These are phyloP conservation scores for Campodea augens DNA, from an alignment of 1,140 invertebrate genomes.

Conservation along the genomic window DNA sequence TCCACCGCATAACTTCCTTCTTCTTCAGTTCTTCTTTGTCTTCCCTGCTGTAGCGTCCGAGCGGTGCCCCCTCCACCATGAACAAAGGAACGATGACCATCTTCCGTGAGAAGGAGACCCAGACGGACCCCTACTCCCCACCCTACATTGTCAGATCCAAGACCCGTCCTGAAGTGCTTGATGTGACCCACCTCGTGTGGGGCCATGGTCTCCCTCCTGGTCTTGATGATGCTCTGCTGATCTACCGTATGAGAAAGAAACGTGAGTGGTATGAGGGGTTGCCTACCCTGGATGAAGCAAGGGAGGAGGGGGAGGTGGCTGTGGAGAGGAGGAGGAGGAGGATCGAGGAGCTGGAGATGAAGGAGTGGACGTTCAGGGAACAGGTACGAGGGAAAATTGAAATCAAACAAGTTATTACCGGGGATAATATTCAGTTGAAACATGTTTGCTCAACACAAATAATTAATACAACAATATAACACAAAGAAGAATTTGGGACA, in stretches of 20 bases:
- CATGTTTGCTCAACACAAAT: too few species aligned
- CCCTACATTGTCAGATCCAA: slow-evolving; percentile 30
- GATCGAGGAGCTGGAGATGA: slow-evolving; percentile 37
- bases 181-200: slow-evolving; percentile 38
- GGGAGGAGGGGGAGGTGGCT: too few species aligned
- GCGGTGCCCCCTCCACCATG: slow-evolving; percentile 18
- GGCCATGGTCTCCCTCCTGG: slow-evolving; percentile 41
- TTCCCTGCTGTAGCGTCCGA: too few species aligned
- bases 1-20: too few species aligned
- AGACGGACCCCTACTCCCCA: slow-evolving; percentile 56
- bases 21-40: too few species aligned
- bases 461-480: too few species aligned
- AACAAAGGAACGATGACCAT: slow-evolving; percentile 42
- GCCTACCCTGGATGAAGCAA: slow-evolving; percentile 27
- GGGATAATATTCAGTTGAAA: too few species aligned
- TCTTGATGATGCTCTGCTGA: slow-evolving; percentile 37
- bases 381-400: too few species aligned
- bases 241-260: slow-evolving; percentile 35
- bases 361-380: slow-evolving; percentile 44
- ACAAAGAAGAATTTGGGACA: too few species aligned
- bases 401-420: too few species aligned
- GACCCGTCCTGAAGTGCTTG: slow-evolving; percentile 36
- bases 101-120: slow-evolving; percentile 50
- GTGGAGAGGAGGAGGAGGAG: slow-evolving; percentile 31
- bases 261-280: slow-evolving; percentile 34